Percentiles rank a stretch among this genome's conserved stretches.
Conservation (phyloP, 2,113 vertebrate genomes). For the Oxygymnocypris stewartii region DNA sequence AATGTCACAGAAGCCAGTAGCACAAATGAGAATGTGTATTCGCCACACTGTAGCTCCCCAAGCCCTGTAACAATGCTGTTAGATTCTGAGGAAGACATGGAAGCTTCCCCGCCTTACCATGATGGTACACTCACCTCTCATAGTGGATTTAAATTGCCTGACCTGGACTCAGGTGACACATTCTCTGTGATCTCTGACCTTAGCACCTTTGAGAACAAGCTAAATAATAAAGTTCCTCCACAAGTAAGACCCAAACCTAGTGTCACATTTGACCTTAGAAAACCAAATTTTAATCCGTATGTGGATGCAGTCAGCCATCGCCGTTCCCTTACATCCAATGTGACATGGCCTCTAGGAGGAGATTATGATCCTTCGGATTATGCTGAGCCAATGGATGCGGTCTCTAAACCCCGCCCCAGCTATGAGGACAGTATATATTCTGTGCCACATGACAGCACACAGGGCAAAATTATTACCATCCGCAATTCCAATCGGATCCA, state of each 20-base stretch:
- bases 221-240: constrained; percentile 89
- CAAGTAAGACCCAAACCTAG: constrained; percentile 89
- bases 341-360: constrained; percentile 83
- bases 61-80: constrained; percentile 88
- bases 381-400: constrained; percentile 91
- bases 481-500: constrained; percentile 92
- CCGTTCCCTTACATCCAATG: constrained; percentile 84
- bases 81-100: constrained; percentile 91
- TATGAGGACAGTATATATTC: constrained; percentile 98
- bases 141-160: constrained; percentile 84
- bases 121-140: constrained; percentile 80
- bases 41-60: constrained; percentile 89
- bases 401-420: constrained; percentile 86
- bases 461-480: constrained; percentile 97
- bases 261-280: constrained; percentile 85
- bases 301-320: constrained; percentile 81
- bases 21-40: constrained; percentile 86
- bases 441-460: constrained; percentile 95
- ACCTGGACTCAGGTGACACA: constrained; percentile 85
- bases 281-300: constrained; percentile 82
- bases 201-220: constrained; percentile 85
- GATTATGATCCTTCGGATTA: constrained; percentile 94
- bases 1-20: constrained; percentile 86
- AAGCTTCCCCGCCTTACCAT: constrained; percentile 81
- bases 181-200: constrained; percentile 83